These are phyloP conservation scores for Portunus trituberculatus DNA, from an alignment of 1,140 invertebrate genomes.

Conservation along the genomic window DNA sequence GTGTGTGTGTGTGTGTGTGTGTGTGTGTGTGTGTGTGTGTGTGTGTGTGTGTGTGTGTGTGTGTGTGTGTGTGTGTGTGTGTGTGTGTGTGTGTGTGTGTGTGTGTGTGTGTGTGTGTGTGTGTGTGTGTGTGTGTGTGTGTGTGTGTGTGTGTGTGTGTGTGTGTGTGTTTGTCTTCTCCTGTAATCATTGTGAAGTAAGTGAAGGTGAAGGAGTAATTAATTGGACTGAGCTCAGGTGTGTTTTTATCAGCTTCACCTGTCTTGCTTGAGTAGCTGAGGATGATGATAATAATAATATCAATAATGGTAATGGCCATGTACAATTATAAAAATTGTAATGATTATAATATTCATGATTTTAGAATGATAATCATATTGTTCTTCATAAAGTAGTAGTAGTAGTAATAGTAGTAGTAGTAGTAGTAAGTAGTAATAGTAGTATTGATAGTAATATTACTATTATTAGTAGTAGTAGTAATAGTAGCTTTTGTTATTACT, in stretches of 20 bases:
- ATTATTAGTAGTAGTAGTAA: background rate
- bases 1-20: background rate
- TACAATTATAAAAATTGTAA: too few relatives aligned
- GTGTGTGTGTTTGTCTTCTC: background rate
- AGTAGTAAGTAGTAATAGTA: background rate
- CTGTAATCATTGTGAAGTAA: background rate
- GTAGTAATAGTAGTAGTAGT: background rate
- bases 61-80: background rate
- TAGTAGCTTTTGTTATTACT: background rate
- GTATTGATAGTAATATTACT: background rate
- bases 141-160: too few relatives aligned
- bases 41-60: too few relatives aligned
- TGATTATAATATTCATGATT: too few relatives aligned
- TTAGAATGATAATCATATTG: too few relatives aligned
- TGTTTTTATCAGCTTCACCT: background rate
- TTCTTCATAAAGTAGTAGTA: background rate
- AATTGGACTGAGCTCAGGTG: background rate
- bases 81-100: too few relatives aligned
- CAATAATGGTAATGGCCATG: background rate
- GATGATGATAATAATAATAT: background rate
- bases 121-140: background rate
- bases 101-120: too few relatives aligned
- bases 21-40: too few relatives aligned
- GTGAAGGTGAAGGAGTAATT: background rate
- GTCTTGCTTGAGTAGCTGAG: too few relatives aligned